A percentile compares a stretch with the other conserved stretches of the same genome.
Evolutionary conservation across 2,888 invertebrate genomes (phyloP).

Genomic region (Mylabris sibirica): DNA sequence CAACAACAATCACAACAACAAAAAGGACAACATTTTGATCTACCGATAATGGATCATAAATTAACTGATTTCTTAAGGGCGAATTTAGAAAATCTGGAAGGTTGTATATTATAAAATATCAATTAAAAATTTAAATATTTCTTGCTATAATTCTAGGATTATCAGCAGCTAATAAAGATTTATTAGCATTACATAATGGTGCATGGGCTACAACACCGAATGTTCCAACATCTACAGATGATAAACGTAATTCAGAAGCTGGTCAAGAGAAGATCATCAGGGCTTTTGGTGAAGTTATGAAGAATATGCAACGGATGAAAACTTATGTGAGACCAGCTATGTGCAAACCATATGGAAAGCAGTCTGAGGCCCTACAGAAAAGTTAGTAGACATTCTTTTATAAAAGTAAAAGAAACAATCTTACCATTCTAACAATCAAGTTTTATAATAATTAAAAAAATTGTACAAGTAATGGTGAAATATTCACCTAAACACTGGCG

Average conservation of each 20-base stretch:
- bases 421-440: no score
- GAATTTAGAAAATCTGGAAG: slow-evolving; percentile 76
- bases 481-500: no score
- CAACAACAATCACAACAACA: slow-evolving; percentile 61
- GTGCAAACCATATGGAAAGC: slow-evolving; percentile 91
- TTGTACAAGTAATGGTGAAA: no score
- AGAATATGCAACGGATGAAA: slow-evolving; percentile 88
- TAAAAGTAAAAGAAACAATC: no score
- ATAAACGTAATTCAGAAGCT: slow-evolving; percentile 60
- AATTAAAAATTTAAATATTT: background rate
- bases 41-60: slow-evolving; percentile 68
- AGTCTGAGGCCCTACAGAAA: slow-evolving; percentile 87
- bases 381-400: slow-evolving; percentile 65
- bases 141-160: slow-evolving; percentile 53
- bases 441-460: no score
- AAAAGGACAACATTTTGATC: slow-evolving; percentile 58
- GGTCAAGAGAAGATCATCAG: slow-evolving; percentile 88
- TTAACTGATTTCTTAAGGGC: slow-evolving; percentile 76
- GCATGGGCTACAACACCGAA: slow-evolving; percentile 63
- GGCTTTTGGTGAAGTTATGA: slow-evolving; percentile 85
- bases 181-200: slow-evolving; percentile 73
- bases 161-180: slow-evolving; percentile 67
- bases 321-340: slow-evolving; percentile 87
- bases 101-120: slow-evolving; percentile 46
- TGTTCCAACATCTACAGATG: slow-evolving; percentile 48